A percentile compares a stretch with the other conserved stretches of the same genome.
phyloP scores from a whole-genome alignment of 2,888 invertebrate species.

The Frankliniella fusca region DNA sequence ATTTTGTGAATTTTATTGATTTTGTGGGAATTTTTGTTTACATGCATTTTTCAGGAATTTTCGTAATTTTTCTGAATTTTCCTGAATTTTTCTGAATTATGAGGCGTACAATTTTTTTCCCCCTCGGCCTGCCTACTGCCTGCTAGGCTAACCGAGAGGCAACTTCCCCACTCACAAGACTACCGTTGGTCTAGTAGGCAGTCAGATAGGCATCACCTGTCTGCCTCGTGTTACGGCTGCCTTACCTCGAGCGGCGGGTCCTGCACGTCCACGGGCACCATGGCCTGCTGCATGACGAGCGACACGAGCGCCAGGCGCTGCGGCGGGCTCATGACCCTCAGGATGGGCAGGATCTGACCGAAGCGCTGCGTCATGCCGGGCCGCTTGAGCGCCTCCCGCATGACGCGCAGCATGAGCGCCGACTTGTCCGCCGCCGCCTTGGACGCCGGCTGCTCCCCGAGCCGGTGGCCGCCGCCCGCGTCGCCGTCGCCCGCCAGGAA shows the following conservation, averaged over 20 bases:
- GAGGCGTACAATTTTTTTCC: too few relatives aligned
- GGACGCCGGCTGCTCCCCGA: slow-evolving; percentile 36
- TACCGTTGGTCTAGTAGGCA: too few relatives aligned
- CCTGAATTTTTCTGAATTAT: too few relatives aligned
- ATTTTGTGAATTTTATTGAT: too few relatives aligned
- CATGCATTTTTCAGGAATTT: too few relatives aligned
- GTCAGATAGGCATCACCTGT: too few relatives aligned
- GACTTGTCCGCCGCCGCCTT: slow-evolving; percentile 45
- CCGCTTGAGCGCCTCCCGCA: slow-evolving; percentile 56
- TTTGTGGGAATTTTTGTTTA: too few relatives aligned
- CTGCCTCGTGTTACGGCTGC: too few relatives aligned
- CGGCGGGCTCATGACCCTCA: slow-evolving; percentile 59
- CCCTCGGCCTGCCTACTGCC: too few relatives aligned
- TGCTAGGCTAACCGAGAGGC: too few relatives aligned
- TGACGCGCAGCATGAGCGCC: slow-evolving; percentile 52
- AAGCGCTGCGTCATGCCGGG: slow-evolving; percentile 58
- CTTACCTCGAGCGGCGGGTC: slow-evolving; percentile 49
- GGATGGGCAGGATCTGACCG: slow-evolving; percentile 55
- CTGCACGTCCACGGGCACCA: slow-evolving; percentile 49
- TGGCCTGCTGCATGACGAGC: slow-evolving; percentile 59
- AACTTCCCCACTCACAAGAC: too few relatives aligned
- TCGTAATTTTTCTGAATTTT: too few relatives aligned
- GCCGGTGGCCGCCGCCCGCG: slow-evolving; percentile 40
- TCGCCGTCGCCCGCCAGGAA: slow-evolving; percentile 40
- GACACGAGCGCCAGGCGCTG: slow-evolving; percentile 61